Percentiles rank a stretch among this genome's conserved stretches.
These are phyloP conservation scores for Nannoperca australis DNA, from an alignment of 2,797 vertebrate species.

Conservation along the genomic window DNA sequence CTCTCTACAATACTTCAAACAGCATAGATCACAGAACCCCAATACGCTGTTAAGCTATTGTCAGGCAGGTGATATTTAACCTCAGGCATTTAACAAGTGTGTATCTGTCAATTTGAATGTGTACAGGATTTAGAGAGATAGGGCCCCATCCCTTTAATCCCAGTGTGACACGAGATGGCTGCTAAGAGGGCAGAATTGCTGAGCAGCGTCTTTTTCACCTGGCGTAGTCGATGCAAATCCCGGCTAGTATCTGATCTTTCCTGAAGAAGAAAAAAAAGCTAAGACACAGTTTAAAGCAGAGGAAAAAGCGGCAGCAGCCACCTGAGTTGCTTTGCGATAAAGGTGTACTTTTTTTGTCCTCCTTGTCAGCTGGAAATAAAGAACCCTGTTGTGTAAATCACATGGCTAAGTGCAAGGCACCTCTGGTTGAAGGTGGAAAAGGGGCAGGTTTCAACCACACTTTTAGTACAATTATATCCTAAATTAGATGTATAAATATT, in stretches of 20 bases:
- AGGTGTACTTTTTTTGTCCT: slow-evolving; percentile 24
- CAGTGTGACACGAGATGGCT: slow-evolving; percentile 30
- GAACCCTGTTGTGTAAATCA: slow-evolving; percentile 14
- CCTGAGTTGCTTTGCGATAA: slow-evolving; percentile 32
- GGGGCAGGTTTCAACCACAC: not conserved
- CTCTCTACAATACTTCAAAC: slow-evolving; percentile 26
- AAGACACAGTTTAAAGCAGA: slow-evolving; percentile 33
- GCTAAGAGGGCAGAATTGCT: slow-evolving; percentile 52
- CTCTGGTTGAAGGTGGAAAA: not conserved
- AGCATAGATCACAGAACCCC: slow-evolving; percentile 6
- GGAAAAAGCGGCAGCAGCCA: slow-evolving; percentile 11
- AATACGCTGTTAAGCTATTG: slow-evolving; percentile 27
- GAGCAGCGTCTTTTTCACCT: slow-evolving; percentile 55
- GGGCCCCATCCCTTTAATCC: slow-evolving; percentile 45
- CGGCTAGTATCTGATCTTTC: slow-evolving; percentile 50
- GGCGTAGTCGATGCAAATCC: slow-evolving; percentile 47
- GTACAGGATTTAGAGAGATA: slow-evolving; percentile 24
- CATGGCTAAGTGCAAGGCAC: slow-evolving; percentile 1
- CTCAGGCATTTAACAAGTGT: slow-evolving; percentile 32
- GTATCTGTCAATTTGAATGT: slow-evolving; percentile 41
- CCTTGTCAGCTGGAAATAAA: slow-evolving; percentile 23
- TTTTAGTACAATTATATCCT: slow-evolving; percentile 3
- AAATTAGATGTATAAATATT: slow-evolving; percentile 39
- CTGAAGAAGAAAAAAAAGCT: slow-evolving; percentile 6
- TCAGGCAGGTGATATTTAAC: slow-evolving; percentile 50